phyloP scores from a whole-genome alignment of 2,797 vertebrate species.

The Mormyrops boulengeri region DNA sequence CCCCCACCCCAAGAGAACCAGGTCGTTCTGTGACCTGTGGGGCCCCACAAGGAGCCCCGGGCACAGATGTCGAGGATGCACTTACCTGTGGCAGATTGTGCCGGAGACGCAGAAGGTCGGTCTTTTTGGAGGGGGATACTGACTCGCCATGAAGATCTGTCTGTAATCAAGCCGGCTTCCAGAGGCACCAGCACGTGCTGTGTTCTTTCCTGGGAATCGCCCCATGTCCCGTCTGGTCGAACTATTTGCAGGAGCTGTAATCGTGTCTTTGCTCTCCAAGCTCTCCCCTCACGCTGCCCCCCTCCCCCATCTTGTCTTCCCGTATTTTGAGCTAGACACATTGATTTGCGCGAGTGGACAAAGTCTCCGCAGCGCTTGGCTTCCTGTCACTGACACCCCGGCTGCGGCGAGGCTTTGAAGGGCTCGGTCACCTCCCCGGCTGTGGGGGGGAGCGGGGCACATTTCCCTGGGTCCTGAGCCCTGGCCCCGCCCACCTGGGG shows the following conservation, averaged over 20 bases:
- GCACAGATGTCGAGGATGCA: background rate
- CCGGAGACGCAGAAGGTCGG: background rate
- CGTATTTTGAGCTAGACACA: constrained; percentile 5
- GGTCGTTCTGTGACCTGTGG: background rate
- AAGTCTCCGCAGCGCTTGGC: background rate
- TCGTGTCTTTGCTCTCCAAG: background rate
- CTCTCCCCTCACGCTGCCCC: background rate
- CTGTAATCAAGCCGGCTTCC: background rate
- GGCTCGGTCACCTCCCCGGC: background rate
- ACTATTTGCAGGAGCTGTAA: background rate
- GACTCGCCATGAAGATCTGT: background rate
- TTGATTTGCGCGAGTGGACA: constrained; percentile 2
- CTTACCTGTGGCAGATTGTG: background rate
- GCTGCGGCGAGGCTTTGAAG: background rate
- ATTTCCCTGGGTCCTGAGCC: background rate
- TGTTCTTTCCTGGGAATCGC: background rate
- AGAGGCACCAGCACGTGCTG: background rate
- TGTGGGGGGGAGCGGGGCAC: background rate
- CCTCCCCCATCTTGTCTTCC: background rate
- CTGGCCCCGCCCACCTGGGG: background rate
- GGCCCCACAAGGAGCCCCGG: background rate
- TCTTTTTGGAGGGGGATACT: background rate
- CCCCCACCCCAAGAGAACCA: background rate
- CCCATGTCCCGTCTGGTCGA: background rate
- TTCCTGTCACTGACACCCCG: background rate